Evolutionary conservation across 2,888 invertebrate species (phyloP).

Genomic region (Lordiphosa andalusiaca): DNA sequence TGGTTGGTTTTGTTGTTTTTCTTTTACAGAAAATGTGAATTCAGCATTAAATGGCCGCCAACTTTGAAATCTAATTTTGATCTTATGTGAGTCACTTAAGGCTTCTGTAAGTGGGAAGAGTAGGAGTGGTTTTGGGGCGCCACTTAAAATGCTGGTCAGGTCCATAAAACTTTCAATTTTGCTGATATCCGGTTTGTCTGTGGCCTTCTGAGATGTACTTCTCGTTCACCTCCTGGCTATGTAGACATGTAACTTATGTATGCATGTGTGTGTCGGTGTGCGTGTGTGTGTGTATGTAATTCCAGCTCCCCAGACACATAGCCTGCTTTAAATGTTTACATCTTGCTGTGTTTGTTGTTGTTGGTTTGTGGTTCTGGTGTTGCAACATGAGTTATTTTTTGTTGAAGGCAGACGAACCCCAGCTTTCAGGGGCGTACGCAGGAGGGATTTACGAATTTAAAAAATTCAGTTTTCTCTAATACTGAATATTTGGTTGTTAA

Average conservation of each 20-base stretch:
- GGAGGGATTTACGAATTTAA: too few relatives aligned
- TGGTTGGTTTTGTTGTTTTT: conserved; percentile 9
- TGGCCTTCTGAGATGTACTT: conserved; percentile 45
- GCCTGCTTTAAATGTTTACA: conserved; percentile 29
- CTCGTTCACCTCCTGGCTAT: conserved; percentile 22
- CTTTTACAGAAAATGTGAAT: conserved; percentile 7
- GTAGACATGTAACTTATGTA: conserved; percentile 8
- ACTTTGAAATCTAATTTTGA: conserved; percentile 16
- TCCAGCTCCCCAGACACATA: conserved; percentile 2
- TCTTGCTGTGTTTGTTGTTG: conserved; percentile 19
- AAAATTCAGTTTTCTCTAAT: too few relatives aligned
- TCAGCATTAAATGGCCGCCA: conserved; percentile 9
- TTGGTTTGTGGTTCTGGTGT: conserved; percentile 26
- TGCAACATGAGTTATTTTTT: conserved; percentile 42
- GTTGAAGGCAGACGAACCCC: conserved; percentile 3
- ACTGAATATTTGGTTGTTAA: too few relatives aligned
- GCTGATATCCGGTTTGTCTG: conserved; percentile 61
- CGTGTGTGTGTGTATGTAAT: background rate
- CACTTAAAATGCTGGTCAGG: conserved; percentile 20
- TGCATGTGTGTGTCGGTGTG: background rate
- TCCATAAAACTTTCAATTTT: conserved; percentile 64
- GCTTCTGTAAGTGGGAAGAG: background rate
- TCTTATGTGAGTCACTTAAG: conserved; percentile 17
- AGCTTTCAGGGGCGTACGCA: too few relatives aligned
- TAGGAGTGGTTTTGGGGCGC: background rate